These are phyloP conservation scores for Gymnopithys bicolor DNA, from an alignment of 2,797 vertebrate genomes.

Conservation along the genomic window DNA sequence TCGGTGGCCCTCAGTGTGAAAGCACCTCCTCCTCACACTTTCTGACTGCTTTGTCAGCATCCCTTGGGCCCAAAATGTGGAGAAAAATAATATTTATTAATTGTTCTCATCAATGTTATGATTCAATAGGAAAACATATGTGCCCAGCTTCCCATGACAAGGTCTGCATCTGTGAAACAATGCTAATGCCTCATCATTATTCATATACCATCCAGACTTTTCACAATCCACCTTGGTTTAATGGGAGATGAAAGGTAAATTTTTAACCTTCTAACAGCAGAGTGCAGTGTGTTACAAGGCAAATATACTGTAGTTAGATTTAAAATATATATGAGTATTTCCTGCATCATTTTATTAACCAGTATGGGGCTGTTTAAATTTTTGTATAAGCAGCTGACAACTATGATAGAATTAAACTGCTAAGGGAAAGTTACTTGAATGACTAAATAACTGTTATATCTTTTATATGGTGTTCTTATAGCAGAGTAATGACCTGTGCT, in stretches of 20 bases:
- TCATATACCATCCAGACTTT: not conserved
- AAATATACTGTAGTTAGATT: not conserved
- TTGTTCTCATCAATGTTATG: not conserved
- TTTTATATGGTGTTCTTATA: not conserved
- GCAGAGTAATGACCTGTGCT: not conserved
- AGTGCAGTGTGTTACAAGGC: constrained; percentile 73
- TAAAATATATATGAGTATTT: not conserved
- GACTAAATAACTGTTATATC: not conserved
- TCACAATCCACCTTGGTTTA: not conserved
- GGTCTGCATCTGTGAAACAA: not conserved
- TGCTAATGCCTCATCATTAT: not conserved
- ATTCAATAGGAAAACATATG: fast-evolving
- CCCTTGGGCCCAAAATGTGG: not conserved
- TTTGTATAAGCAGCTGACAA: not conserved
- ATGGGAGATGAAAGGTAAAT: not conserved
- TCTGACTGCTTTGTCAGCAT: not conserved
- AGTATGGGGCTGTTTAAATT: not conserved
- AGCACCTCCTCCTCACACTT: not conserved
- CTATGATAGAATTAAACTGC: not conserved
- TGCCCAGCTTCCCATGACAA: not conserved
- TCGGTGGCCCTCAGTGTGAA: fast-evolving
- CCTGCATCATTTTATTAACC: not conserved
- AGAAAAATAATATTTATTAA: not conserved
- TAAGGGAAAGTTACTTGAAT: not conserved
- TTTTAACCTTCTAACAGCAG: constrained; percentile 68